phyloP scores from a whole-genome alignment of 2,888 invertebrate genomes.

The Patella depressa region DNA sequence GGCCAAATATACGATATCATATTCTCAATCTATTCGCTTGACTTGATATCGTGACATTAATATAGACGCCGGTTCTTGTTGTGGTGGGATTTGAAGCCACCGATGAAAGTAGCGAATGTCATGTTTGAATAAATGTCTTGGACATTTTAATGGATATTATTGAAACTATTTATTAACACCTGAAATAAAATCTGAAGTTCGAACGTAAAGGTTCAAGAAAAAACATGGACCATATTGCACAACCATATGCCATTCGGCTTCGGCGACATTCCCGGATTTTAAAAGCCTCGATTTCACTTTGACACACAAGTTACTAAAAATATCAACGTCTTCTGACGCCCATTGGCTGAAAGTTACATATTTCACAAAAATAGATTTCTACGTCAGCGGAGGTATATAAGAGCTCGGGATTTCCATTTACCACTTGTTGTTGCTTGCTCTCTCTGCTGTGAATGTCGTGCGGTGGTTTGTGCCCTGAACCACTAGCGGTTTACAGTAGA shows the following conservation, averaged over 20 bases:
- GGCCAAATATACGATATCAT: too few species aligned
- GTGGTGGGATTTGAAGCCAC: too few species aligned
- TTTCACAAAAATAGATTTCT: slow-evolving; percentile 37
- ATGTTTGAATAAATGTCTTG: too few species aligned
- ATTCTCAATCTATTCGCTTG: too few species aligned
- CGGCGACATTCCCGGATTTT: slow-evolving; percentile 6
- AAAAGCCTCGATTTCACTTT: background rate
- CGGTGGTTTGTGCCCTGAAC: slow-evolving; percentile 58
- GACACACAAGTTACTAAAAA: slow-evolving; percentile 38
- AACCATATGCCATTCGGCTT: slow-evolving; percentile 23
- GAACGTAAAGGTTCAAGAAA: too few species aligned
- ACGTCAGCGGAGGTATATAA: slow-evolving; percentile 59
- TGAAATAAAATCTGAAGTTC: too few species aligned
- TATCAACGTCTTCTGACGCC: slow-evolving; percentile 36
- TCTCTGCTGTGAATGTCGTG: slow-evolving; percentile 53
- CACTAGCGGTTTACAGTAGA: slow-evolving; percentile 47
- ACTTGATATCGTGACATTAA: too few species aligned
- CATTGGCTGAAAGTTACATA: slow-evolving; percentile 42
- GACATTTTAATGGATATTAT: too few species aligned
- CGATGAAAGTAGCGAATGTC: too few species aligned
- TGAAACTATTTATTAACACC: too few species aligned
- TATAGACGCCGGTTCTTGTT: too few species aligned
- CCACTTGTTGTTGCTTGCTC: slow-evolving; percentile 64
- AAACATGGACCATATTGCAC: slow-evolving; percentile 28
- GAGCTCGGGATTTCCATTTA: slow-evolving; percentile 50